These are phyloP conservation scores for Hylaeus anthracinus DNA, from an alignment of 1,140 invertebrate species.

Conservation along the genomic window DNA sequence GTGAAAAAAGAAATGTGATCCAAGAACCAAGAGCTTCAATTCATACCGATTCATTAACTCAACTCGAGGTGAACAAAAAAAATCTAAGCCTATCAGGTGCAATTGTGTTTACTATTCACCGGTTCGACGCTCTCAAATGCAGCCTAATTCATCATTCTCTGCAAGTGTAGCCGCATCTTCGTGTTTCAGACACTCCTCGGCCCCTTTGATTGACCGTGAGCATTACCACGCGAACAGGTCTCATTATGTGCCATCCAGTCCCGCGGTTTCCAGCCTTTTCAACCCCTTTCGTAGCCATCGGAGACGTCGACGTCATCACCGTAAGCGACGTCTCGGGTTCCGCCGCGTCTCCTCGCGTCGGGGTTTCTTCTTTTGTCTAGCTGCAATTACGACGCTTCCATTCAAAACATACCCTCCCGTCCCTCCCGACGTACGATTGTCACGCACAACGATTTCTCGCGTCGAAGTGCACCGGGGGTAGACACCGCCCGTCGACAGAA, in stretches of 20 bases:
- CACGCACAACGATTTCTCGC: constrained; percentile 52
- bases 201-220: constrained; percentile 39
- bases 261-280: constrained; percentile 44
- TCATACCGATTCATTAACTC: too few species aligned
- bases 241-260: constrained; percentile 54
- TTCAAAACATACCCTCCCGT: constrained; percentile 54
- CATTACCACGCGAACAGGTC: constrained; percentile 56
- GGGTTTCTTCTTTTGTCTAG: constrained; percentile 62
- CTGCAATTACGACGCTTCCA: constrained; percentile 63
- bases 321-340: constrained; percentile 47
- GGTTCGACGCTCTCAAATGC: too few species aligned
- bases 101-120: too few species aligned
- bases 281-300: constrained; percentile 50
- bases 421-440: constrained; percentile 48
- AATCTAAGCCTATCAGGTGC: too few species aligned
- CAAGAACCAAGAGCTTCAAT: too few species aligned
- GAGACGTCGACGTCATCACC: constrained; percentile 40
- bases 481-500: not conserved
- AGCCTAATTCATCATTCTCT: too few species aligned
- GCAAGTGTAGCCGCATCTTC: too few species aligned
- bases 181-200: not conserved
- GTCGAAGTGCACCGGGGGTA: constrained; percentile 28
- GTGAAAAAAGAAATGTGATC: too few species aligned
- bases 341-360: constrained; percentile 21
- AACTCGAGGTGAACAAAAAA: too few species aligned